These are phyloP conservation scores for Strix aluco DNA, from an alignment of 2,113 vertebrate species.

Conservation along the genomic window DNA sequence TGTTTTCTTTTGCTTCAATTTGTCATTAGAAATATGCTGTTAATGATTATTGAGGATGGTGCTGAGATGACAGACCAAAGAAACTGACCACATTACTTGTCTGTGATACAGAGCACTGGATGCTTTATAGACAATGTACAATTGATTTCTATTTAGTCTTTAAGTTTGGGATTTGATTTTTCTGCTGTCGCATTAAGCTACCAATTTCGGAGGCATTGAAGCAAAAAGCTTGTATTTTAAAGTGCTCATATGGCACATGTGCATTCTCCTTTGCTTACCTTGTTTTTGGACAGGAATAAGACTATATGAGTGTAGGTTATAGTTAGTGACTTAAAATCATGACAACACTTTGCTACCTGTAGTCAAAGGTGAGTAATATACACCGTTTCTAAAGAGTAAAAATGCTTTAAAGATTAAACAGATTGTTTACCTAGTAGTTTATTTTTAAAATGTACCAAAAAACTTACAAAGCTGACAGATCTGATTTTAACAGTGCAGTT, in stretches of 20 bases:
- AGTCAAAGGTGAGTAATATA: background rate
- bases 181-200: background rate
- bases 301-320: background rate
- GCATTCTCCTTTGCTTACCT: background rate
- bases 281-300: background rate
- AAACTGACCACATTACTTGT: background rate
- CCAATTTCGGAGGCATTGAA: background rate
- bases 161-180: background rate
- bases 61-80: background rate
- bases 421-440: background rate
- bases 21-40: background rate
- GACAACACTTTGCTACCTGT: background rate
- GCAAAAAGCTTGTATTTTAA: background rate
- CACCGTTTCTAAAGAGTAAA: background rate
- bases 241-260: background rate
- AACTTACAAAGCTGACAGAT: background rate
- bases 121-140: background rate
- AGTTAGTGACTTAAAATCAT: background rate
- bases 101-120: background rate
- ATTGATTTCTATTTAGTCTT: background rate
- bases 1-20: background rate
- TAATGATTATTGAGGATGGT: background rate
- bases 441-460: background rate
- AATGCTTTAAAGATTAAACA: background rate
- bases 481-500: background rate